Conservation (phyloP, 2,113 vertebrate genomes). For the Seriola dumerili region DNA sequence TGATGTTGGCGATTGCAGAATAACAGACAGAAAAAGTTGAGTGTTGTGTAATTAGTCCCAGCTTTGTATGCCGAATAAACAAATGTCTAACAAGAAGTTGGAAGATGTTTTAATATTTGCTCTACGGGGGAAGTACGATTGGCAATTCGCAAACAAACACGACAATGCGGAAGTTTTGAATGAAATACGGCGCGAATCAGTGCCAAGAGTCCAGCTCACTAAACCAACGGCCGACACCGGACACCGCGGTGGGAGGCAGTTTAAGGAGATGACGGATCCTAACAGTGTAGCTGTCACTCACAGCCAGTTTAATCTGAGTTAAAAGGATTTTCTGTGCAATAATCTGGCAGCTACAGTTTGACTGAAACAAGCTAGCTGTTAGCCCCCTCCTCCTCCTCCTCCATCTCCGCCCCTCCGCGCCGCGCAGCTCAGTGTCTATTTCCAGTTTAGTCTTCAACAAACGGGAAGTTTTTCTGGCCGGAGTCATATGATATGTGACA, state of each 20-base stretch:
- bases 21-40: background rate
- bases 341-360: too few relatives aligned
- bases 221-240: background rate
- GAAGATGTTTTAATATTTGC: too few relatives aligned
- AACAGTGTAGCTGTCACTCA: too few relatives aligned
- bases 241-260: too few relatives aligned
- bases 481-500: constrained; percentile 76
- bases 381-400: too few relatives aligned
- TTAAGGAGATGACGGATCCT: too few relatives aligned
- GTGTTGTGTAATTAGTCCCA: background rate
- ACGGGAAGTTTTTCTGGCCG: constrained; percentile 49
- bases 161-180: background rate
- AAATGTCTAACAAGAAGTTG: background rate
- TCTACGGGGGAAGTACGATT: rapidly evolving
- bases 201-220: background rate
- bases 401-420: background rate
- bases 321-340: too few relatives aligned
- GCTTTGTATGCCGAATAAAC: background rate
- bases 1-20: too few relatives aligned
- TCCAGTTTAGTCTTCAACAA: constrained; percentile 31
- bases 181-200: background rate
- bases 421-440: background rate
- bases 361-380: too few relatives aligned
- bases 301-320: too few relatives aligned
- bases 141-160: background rate